Evolutionary conservation across 2,888 invertebrate species (phyloP).

Genomic region (Seira musarum): DNA sequence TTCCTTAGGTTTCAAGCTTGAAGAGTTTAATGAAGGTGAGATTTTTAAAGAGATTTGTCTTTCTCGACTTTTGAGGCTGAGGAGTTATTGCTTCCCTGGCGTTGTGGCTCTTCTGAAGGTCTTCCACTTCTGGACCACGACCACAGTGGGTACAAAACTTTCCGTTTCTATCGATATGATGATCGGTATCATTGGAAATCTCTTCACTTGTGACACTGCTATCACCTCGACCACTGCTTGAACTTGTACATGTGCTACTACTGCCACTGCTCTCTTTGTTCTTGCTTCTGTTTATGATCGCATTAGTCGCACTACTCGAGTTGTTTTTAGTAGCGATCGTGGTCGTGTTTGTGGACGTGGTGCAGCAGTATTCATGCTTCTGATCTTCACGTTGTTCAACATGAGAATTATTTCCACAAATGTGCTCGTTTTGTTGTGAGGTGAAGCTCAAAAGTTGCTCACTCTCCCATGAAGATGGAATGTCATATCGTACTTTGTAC

Average conservation of each 20-base stretch:
- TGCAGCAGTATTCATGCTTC: conserved; percentile 27
- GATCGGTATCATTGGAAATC: background rate
- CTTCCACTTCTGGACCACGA: conserved; percentile 34
- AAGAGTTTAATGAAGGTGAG: conserved; percentile 32
- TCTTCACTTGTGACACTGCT: background rate
- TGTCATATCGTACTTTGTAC: conserved; percentile 52
- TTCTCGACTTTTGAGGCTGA: conserved; percentile 33
- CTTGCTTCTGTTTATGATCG: conserved; percentile 26
- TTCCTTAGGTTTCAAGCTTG: conserved; percentile 31
- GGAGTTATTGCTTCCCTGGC: too few relatives aligned
- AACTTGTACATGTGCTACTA: conserved; percentile 24
- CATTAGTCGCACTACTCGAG: too few relatives aligned
- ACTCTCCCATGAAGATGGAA: conserved; percentile 50
- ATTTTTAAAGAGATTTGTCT: conserved; percentile 42
- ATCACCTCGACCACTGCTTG: background rate
- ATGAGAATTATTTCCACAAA: too few relatives aligned
- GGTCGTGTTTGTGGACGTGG: too few relatives aligned
- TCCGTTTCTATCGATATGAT: background rate
- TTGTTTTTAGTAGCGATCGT: too few relatives aligned
- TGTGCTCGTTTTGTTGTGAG: conserved; percentile 1
- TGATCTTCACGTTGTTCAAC: conserved; percentile 24
- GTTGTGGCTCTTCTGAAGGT: conserved; percentile 7
- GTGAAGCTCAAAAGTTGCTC: conserved; percentile 51
- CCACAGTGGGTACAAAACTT: conserved; percentile 51
- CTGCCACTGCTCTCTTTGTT: conserved; percentile 32